Evolutionary conservation across 2,113 vertebrate species (phyloP), one percentile per base, ranked within the genome.

Genomic region (Lichenostomus cassidix): DNA sequence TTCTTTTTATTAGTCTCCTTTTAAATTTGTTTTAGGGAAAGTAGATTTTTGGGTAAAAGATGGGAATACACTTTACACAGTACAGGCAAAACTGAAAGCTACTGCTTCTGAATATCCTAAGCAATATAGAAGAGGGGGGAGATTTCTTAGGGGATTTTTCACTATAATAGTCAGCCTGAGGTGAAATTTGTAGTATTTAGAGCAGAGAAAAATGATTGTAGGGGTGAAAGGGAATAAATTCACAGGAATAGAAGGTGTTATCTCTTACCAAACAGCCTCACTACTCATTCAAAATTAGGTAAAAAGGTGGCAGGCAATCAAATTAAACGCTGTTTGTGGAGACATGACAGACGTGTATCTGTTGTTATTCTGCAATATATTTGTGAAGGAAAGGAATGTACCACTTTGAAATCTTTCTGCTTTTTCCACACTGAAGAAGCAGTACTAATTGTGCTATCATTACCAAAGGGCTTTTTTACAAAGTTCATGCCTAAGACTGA

Each of bases 381-480:
- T 62, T 83, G 44, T 83, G 44, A 85, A 41, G 31, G 56, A 58
- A 47, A 59, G 37, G 46, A 50, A 39, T 31, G 7, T 63, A 28
- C 46, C 73, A 11, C 31, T 84, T 63, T 31, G 60, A 71, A 78
- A 56, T 44, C 21, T 63, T 78, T 31, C 9, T 81, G 35, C 17
- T 78, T 11, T 37, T 64, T 75, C 27, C 73, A 0, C 7, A 4
- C 9, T 62, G 78, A 82, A 83, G 50, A 49, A 88, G 33, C 17
- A 78, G 46, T 59, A 84, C 77, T 87, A 92, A 92, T 55, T 64
- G 89, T 82, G 15, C 77, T 83, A 39, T 94, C n/a, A 74, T 93
- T 87, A 70, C 47, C 55, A 44, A 56, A 62, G 39, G 5, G 11
- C 11, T 78, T 90, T 90, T 90, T 78, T 70, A 42, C 42, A 49